These are phyloP conservation scores for Argentina silus DNA, from an alignment of 2,797 vertebrate species.

Conservation along the genomic window DNA sequence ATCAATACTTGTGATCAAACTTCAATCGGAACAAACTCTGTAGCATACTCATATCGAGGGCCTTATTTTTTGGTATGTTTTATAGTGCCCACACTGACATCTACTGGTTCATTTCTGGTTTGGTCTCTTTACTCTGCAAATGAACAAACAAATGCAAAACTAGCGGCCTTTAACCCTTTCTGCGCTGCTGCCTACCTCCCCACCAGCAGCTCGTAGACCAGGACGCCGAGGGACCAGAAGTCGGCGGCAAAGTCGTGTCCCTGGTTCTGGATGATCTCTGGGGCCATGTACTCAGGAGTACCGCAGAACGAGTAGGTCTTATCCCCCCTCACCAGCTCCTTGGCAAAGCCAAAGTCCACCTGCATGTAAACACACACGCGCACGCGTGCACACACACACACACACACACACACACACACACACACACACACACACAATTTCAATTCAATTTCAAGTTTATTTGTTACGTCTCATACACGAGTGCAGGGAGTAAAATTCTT, in stretches of 20 bases:
- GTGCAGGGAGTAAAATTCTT: too few relatives aligned
- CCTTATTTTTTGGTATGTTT: not conserved
- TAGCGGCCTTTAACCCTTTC: not conserved
- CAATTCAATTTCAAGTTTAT: too few relatives aligned
- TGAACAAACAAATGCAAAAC: too few relatives aligned
- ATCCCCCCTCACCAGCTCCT: constrained; percentile 78
- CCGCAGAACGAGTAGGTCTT: constrained; percentile 87
- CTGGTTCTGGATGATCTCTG: constrained; percentile 86
- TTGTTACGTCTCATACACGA: too few relatives aligned
- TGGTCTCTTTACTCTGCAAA: too few relatives aligned
- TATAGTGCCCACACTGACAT: constrained; percentile 55
- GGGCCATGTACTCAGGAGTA: constrained; percentile 85
- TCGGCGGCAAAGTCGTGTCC: constrained; percentile 85
- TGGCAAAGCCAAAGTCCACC: constrained; percentile 90
- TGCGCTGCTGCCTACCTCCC: constrained; percentile 72
- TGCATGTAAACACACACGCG: too few relatives aligned
- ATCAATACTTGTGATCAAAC: not conserved
- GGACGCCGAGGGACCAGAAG: constrained; percentile 85
- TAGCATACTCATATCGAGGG: too few relatives aligned
- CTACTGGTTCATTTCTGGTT: too few relatives aligned
- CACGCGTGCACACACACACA: too few relatives aligned
- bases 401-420: too few relatives aligned
- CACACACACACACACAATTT: too few relatives aligned
- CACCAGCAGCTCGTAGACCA: constrained; percentile 81
- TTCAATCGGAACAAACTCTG: not conserved